A percentile compares a stretch with the other conserved stretches of the same genome.
These are phyloP conservation scores for Chaitophorus viminalis DNA, from an alignment of 2,888 invertebrate genomes.

Conservation along the genomic window DNA sequence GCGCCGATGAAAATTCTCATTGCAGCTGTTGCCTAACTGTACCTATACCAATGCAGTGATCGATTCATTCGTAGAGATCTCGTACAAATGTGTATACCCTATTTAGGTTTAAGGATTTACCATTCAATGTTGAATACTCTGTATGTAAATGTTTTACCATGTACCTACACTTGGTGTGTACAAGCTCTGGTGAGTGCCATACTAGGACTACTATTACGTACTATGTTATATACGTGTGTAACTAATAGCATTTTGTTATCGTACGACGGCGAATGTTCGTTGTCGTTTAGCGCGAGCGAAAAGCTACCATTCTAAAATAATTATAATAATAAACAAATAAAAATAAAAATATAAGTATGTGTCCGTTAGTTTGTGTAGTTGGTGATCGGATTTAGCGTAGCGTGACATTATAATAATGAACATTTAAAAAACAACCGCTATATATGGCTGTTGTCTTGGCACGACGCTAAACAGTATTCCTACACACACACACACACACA, in stretches of 20 bases:
- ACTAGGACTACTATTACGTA: no score
- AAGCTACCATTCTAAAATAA: neutral
- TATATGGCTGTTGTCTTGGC: conserved; percentile 33
- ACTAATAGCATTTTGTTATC: no score
- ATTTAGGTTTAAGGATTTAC: neutral
- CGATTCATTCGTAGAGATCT: conserved; percentile 1
- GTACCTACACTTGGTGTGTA: no score
- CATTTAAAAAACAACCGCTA: conserved; percentile 34
- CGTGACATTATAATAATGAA: conserved; percentile 51
- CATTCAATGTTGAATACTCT: neutral
- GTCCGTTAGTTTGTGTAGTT: conserved; percentile 35
- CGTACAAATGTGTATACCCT: neutral
- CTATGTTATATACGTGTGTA: no score
- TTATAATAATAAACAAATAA: no score
- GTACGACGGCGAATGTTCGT: no score
- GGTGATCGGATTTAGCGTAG: conserved; percentile 30
- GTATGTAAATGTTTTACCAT: neutral
- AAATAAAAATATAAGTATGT: neutral
- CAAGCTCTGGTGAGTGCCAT: no score
- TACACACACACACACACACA: neutral
- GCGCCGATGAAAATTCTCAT: no score
- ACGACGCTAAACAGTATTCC: neutral
- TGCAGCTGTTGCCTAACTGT: no score
- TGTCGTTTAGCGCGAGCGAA: conserved; percentile 17
- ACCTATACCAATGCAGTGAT: neutral